These are phyloP conservation scores for Hippocampus zosterae DNA, from an alignment of 2,113 vertebrate genomes.

Conservation along the genomic window DNA sequence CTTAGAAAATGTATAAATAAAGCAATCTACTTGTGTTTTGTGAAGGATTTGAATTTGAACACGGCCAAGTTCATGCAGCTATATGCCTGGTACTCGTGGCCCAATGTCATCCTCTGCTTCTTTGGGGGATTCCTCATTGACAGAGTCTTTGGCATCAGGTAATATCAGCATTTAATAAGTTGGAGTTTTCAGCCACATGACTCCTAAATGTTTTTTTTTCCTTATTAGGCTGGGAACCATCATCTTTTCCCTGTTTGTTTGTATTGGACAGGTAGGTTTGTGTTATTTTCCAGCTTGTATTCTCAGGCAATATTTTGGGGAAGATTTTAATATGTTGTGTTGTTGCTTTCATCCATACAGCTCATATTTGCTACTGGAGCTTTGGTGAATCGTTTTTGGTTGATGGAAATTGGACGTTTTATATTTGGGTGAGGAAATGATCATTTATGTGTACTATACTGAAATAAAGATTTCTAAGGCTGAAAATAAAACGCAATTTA, in stretches of 20 bases:
- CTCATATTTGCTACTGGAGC: constrained; percentile 89
- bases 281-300: neutral
- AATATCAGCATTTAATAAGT: constrained; percentile 10
- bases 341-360: constrained; percentile 55
- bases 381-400: constrained; percentile 80
- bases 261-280: constrained; percentile 84
- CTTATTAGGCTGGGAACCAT: constrained; percentile 83
- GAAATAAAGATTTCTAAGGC: too few relatives aligned
- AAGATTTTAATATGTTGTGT: neutral
- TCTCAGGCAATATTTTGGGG: neutral
- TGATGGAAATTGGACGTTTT: constrained; percentile 90
- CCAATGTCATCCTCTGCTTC: constrained; percentile 94
- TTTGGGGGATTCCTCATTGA: constrained; percentile 94
- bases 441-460: too few relatives aligned
- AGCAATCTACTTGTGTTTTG: neutral
- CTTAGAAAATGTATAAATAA: neutral
- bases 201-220: neutral
- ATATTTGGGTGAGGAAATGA: constrained; percentile 87
- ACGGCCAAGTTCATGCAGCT: constrained; percentile 90
- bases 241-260: constrained; percentile 89
- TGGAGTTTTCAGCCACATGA: neutral
- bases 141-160: constrained; percentile 93
- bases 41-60: constrained; percentile 87
- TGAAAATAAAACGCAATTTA: too few relatives aligned
- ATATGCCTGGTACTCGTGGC: constrained; percentile 98